phyloP scores from a whole-genome alignment of 2,113 vertebrate species.

The Pampusana beccarii region DNA sequence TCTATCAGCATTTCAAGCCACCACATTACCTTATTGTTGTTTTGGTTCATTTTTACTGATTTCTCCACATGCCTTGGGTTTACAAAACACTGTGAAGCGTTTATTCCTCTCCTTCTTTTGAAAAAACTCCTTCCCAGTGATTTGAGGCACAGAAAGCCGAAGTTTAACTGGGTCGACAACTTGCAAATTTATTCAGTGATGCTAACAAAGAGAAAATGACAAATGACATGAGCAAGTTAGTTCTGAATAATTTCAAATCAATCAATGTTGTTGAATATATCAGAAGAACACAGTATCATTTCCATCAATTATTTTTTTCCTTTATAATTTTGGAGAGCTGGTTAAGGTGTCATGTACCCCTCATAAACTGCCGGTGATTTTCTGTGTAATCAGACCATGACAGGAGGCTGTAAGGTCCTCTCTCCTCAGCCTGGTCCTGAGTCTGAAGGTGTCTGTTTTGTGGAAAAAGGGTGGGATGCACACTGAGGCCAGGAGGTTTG shows the following conservation, averaged over 20 bases:
- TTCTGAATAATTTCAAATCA: slow-evolving; percentile 36
- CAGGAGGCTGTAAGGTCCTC: not conserved
- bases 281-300: not conserved
- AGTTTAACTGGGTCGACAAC: slow-evolving; percentile 13
- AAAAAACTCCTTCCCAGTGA: not conserved
- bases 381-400: fast-evolving
- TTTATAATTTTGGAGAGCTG: not conserved
- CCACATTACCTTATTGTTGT: not conserved
- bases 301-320: not conserved
- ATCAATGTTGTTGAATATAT: not conserved
- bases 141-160: not conserved
- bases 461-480: not conserved
- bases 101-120: not conserved
- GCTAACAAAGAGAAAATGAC: slow-evolving; percentile 8
- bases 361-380: not conserved
- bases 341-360: not conserved
- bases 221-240: not conserved
- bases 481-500: not conserved
- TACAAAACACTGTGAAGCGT: not conserved
- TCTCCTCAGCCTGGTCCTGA: not conserved
- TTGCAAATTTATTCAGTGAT: slow-evolving; percentile 20
- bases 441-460: not conserved
- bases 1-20: not conserved
- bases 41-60: not conserved
- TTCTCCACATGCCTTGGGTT: not conserved